Evolutionary conservation across 2,888 invertebrate genomes (phyloP).

Genomic region (Dilophus febrilis): DNA sequence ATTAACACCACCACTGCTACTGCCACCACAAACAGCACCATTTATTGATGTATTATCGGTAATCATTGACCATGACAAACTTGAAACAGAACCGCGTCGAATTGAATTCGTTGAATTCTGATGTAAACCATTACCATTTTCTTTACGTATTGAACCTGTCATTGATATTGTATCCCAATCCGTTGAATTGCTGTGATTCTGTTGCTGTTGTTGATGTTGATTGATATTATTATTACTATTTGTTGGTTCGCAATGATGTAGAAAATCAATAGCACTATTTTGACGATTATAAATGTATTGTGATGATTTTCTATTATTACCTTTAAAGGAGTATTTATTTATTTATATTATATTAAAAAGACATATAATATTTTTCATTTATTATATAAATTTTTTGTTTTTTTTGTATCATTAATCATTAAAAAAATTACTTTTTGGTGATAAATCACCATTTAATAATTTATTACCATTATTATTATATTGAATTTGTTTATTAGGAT

Average conservation of each 20-base stretch:
- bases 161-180: conserved; percentile 26
- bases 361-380: too few species aligned
- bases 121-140: conserved; percentile 2
- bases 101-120: conserved; percentile 18
- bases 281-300: conserved; percentile 14
- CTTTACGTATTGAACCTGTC: conserved; percentile 7
- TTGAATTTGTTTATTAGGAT: conserved; percentile 1
- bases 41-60: conserved; percentile 26
- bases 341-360: too few species aligned
- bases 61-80: conserved; percentile 23
- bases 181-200: conserved; percentile 2
- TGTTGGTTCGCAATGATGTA: too few species aligned
- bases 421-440: too few species aligned
- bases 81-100: conserved; percentile 26
- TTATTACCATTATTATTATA: neutral
- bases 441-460: neutral
- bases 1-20: too few species aligned
- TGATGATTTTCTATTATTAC: conserved; percentile 3
- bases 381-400: too few species aligned
- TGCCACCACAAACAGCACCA: conserved; percentile 12
- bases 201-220: neutral
- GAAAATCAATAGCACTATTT: conserved; percentile 23
- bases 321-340: too few species aligned
- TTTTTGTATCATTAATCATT: too few species aligned
- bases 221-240: neutral